These are phyloP conservation scores for Cylloceria caligata DNA, from an alignment of 2,888 invertebrate genomes.

Conservation along the genomic window DNA sequence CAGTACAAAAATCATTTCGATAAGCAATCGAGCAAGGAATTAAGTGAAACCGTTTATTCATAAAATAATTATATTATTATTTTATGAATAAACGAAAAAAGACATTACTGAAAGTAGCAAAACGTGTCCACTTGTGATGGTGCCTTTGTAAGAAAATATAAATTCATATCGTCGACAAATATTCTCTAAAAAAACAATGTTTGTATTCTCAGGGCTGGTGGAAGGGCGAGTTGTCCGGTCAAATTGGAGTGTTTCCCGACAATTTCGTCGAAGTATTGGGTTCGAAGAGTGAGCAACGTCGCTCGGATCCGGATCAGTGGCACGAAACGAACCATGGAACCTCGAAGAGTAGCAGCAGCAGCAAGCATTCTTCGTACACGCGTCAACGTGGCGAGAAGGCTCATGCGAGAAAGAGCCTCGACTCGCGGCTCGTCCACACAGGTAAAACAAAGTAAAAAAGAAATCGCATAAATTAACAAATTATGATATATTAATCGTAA, in stretches of 20 bases:
- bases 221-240: slow-evolving; percentile 96
- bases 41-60: background rate
- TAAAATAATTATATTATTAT: too few relatives aligned
- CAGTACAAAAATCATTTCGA: too few relatives aligned
- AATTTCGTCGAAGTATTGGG: slow-evolving; percentile 94
- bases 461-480: slow-evolving; percentile 17
- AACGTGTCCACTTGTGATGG: too few relatives aligned
- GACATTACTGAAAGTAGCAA: background rate
- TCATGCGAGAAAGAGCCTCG: slow-evolving; percentile 79
- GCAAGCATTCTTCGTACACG: slow-evolving; percentile 72
- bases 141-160: too few relatives aligned
- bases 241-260: slow-evolving; percentile 97
- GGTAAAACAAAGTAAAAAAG: slow-evolving; percentile 67
- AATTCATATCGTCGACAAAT: too few relatives aligned
- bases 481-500: background rate
- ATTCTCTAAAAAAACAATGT: background rate
- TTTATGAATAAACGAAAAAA: background rate
- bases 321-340: slow-evolving; percentile 73
- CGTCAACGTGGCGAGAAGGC: slow-evolving; percentile 80
- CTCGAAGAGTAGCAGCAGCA: slow-evolving; percentile 68
- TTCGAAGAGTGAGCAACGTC: slow-evolving; percentile 69
- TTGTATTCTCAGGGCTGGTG: slow-evolving; percentile 93
- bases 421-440: slow-evolving; percentile 75
- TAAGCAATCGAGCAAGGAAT: too few relatives aligned
- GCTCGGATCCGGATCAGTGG: slow-evolving; percentile 72